These are phyloP conservation scores for Vulpes vulpes DNA, from an alignment of 2,113 vertebrate species.

Conservation along the genomic window DNA sequence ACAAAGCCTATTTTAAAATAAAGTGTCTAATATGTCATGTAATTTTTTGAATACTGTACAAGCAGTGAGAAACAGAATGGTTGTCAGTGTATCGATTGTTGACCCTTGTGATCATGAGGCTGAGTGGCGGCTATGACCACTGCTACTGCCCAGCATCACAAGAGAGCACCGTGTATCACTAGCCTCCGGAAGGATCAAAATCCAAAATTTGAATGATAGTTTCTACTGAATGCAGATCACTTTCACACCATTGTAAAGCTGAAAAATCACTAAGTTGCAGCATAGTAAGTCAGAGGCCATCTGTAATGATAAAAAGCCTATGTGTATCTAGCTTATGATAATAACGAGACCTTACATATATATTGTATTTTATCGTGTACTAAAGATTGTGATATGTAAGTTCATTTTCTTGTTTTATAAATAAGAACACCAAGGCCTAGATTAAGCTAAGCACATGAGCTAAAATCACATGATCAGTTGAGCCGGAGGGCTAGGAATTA, in stretches of 20 bases:
- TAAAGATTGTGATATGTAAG: neutral
- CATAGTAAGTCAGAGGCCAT: neutral
- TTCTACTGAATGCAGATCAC: neutral
- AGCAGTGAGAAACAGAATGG: neutral
- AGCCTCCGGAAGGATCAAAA: neutral
- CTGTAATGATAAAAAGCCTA: neutral
- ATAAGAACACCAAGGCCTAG: neutral
- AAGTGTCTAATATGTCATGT: neutral
- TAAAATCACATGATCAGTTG: neutral
- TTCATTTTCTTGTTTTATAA: conserved; percentile 46
- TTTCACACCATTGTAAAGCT: neutral
- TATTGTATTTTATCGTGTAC: neutral
- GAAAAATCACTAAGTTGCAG: neutral
- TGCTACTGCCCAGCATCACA: neutral
- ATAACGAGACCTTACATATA: neutral
- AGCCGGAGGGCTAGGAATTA: neutral
- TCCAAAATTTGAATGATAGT: neutral
- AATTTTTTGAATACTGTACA: neutral
- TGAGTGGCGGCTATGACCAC: neutral
- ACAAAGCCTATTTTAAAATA: neutral
- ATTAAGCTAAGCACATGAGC: neutral
- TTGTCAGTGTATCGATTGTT: neutral
- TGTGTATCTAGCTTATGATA: neutral
- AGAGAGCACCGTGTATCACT: neutral
- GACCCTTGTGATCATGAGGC: neutral